Evolutionary conservation across 2,797 vertebrate genomes (phyloP), one percentile per base, ranked within the genome.

Genomic region (Cyprinella venusta): DNA sequence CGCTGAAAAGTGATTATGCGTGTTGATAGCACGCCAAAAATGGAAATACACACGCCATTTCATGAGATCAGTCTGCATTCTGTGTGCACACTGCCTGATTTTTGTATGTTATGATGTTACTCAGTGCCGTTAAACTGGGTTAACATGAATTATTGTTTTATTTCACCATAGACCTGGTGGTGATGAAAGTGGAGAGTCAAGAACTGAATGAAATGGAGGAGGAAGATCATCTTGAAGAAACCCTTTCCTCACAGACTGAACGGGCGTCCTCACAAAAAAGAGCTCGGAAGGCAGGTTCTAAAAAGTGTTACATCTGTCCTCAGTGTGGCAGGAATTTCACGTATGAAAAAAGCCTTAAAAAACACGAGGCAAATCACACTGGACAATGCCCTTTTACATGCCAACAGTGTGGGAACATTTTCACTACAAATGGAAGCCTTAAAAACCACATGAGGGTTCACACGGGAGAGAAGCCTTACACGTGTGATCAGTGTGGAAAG

Each of bases 161-260:
- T 72, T 36, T 33, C 6, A 52, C 18, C 9, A 33, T 36, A 74
- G 70, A 74, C 10, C 48, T 74, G 48, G 70, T 74, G 26, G 70
- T 72, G 18, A 54, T 74, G 70, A 74, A 74, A 74, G 70, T 74
- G 18, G 70, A 74, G 30, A 74, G 48, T 54, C 70, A 74, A 74
- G 70, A 74, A 54, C 18, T 21, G 26, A 36, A 74, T 54, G 70
- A 74, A 36, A 33, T 8, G 26, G 48, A 74, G 30, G 26, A 74
- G 10, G 26, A 74, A 74, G 70, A 74, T 74, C 48, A 4, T 21
- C 70, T 36, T 2, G 30, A 10, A 74, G 70, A 52, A 36, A 74
- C 19, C 21, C 30, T 36, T 48, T 70, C 24, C 15, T 48, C 15
- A 18, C n/a, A 70, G 68, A 48, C 42, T 74, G 48, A 74, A 74